Evolutionary conservation across 2,888 invertebrate genomes (phyloP).

Genomic region (Trichogramma dendrolimi): DNA sequence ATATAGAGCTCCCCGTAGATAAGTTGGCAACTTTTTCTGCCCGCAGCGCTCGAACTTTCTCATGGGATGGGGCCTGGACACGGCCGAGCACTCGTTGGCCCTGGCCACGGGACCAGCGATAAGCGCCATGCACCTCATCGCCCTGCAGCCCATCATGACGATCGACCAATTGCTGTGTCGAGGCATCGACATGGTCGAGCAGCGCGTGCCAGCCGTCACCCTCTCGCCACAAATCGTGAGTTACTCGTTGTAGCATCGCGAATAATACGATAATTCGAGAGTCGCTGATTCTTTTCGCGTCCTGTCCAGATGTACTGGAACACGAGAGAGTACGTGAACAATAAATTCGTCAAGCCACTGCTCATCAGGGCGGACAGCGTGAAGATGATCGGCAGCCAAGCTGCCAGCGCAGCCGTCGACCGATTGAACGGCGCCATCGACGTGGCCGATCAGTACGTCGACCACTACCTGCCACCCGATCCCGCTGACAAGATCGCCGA

Average conservation of each 20-base stretch:
- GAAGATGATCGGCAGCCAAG: slow-evolving; percentile 72
- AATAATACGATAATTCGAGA: too few species aligned
- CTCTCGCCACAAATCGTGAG: slow-evolving; percentile 81
- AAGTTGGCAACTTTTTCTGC: neutral
- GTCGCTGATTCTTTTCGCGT: neutral
- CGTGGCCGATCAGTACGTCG: slow-evolving; percentile 77
- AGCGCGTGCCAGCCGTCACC: slow-evolving; percentile 75
- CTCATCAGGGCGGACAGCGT: slow-evolving; percentile 77
- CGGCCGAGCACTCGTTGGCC: slow-evolving; percentile 71
- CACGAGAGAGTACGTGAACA: slow-evolving; percentile 71
- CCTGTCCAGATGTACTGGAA: slow-evolving; percentile 69
- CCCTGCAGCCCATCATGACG: slow-evolving; percentile 62
- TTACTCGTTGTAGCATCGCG: slow-evolving; percentile 13
- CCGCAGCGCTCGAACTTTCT: slow-evolving; percentile 66
- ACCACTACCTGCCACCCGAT: slow-evolving; percentile 73
- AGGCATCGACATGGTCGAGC: slow-evolving; percentile 81
- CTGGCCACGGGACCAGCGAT: slow-evolving; percentile 69
- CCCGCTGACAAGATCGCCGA: slow-evolving; percentile 61
- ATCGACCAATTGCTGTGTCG: slow-evolving; percentile 76
- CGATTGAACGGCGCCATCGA: slow-evolving; percentile 71
- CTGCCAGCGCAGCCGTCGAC: slow-evolving; percentile 71
- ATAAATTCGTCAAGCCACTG: slow-evolving; percentile 64
- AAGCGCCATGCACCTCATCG: slow-evolving; percentile 65
- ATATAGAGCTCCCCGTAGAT: neutral
- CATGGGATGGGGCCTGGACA: slow-evolving; percentile 70